phyloP scores from a whole-genome alignment of 2,797 vertebrate genomes.

The Streptopelia turtur region DNA sequence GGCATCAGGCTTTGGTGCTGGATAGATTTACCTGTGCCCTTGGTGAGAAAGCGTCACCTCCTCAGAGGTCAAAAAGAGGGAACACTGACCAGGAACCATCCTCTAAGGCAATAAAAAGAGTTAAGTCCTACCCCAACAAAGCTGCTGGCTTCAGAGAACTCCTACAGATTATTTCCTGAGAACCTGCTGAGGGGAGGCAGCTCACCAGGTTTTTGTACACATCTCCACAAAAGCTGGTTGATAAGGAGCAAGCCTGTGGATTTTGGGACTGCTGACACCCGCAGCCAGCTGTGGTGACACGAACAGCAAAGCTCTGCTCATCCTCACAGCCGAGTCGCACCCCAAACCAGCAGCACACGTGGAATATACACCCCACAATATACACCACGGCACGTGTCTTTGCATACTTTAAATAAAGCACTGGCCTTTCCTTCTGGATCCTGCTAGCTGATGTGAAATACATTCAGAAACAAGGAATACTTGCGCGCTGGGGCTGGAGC shows the following conservation, averaged over 20 bases:
- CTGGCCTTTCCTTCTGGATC: neutral
- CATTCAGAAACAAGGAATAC: neutral
- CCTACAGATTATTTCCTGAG: neutral
- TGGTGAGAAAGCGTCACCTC: fast-evolving
- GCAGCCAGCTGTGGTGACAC: fast-evolving
- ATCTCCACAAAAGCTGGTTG: neutral
- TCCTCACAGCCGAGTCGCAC: neutral
- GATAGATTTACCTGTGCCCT: neutral
- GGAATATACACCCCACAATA: fast-evolving
- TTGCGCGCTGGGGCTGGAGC: neutral
- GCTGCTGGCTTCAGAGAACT: neutral
- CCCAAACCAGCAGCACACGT: too few relatives aligned
- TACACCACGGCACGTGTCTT: neutral
- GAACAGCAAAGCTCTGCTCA: neutral
- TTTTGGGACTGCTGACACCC: neutral
- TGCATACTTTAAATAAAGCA: neutral
- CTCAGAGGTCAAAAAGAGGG: neutral
- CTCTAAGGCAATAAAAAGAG: neutral
- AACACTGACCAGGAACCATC: neutral
- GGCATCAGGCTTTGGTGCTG: too few relatives aligned
- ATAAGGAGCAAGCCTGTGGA: neutral
- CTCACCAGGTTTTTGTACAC: neutral
- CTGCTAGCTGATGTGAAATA: neutral
- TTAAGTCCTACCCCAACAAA: too few relatives aligned
- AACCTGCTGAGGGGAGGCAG: too few relatives aligned